Evolutionary conservation across 2,113 vertebrate genomes (phyloP).

Genomic region (Upupa epops): DNA sequence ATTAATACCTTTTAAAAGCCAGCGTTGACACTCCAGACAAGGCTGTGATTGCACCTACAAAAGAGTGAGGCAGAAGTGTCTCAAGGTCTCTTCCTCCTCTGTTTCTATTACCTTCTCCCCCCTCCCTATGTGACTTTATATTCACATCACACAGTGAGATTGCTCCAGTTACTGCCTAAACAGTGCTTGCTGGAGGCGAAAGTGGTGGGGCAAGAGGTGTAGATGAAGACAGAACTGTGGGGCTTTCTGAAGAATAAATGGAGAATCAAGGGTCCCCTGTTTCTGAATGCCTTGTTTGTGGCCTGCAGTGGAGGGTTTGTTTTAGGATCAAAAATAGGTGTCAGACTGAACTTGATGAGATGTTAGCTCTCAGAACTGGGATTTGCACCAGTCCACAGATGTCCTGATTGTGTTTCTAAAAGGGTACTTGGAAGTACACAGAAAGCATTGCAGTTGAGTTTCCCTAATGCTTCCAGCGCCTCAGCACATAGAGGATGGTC

Average conservation of each 20-base stretch:
- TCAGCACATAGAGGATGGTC: fast-evolving
- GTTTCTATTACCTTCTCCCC: neutral
- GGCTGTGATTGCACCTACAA: neutral
- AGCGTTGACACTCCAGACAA: neutral
- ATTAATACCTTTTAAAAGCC: neutral
- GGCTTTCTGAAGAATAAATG: neutral
- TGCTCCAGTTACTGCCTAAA: neutral
- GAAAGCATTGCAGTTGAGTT: fast-evolving
- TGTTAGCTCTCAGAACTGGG: neutral
- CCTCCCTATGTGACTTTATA: neutral
- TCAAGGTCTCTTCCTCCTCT: neutral
- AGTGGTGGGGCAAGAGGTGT: no score
- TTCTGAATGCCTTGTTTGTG: neutral
- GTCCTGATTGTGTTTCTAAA: neutral
- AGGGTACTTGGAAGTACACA: neutral
- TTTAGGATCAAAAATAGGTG: neutral
- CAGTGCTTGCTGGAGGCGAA: no score
- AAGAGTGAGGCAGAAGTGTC: neutral
- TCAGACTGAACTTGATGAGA: neutral
- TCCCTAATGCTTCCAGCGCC: neutral
- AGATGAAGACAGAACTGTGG: no score
- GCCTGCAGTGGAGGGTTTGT: neutral
- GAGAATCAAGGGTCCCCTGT: neutral
- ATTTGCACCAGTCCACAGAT: neutral
- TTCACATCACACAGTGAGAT: neutral